Base-by-base conservation (phyloP, 2,888 invertebrate genomes). In the Conchocele bisecta region DNA sequence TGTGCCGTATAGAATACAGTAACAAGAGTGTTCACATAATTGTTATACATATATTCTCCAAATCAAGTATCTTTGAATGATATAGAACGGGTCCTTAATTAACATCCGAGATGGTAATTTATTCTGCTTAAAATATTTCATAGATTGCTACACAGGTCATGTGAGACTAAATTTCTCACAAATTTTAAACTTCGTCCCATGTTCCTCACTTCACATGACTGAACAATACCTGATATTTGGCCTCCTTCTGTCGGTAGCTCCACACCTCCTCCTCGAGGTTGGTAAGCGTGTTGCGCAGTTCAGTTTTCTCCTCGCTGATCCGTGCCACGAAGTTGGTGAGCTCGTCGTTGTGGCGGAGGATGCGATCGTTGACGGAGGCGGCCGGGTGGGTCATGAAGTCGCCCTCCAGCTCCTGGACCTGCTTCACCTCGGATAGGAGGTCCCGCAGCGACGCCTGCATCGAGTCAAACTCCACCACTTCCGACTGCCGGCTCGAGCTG, bases 311-410 rank as follows among this genome's bases (percentile, higher is more conserved):
- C 53, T 86, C 81, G 33, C 83, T 86, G 39, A 88, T 80, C 28
- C 79, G 60, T 2, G 80, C 73, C n/a, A 89, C 81, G 67, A 85
- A 86, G 54, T 79, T 73, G 0, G 86, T 85, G 29, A 89, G 79
- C 64, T 89, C 87, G 6, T 81, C 76, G 64, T 89, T 89, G 59
- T 89, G 89, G 29, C 82, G 79, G 39, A 89, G 75, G 31, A 88
- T 83, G 58, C 83, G 66, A 48, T 89, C 88, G 31, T 86, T 86
- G 28, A 86, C 78, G n/a, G 72, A 59, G 7, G 66, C 54, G 1
- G 72, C 48, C 5, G 76, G 76, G 42, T 76, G 76, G 1, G 66
- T 28, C 66, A 76, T 66, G 60, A 69, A 76, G 50, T 73, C 76
- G 1, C 76, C 74, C 24, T 74, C 74, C 42, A 77, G 58, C 26